Percentiles rank a stretch among this genome's conserved stretches.
Conservation (phyloP, 2,113 vertebrate genomes). For the Corythornis cristatus region DNA sequence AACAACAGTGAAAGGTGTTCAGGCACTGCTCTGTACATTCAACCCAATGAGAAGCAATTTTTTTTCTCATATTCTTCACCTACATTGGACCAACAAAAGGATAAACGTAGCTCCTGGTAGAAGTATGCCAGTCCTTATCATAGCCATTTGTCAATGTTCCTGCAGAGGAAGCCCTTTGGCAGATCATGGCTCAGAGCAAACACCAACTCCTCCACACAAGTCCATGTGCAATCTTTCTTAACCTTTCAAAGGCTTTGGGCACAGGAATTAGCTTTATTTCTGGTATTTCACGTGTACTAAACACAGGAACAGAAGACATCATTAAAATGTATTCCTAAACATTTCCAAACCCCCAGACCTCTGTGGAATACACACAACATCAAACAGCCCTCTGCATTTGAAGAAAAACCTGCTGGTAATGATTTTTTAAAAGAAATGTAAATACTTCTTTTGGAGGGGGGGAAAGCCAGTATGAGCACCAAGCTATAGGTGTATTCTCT, state of each 20-base stretch:
- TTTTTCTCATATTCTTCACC: background rate
- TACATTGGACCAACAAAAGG: background rate
- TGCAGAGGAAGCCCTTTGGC: background rate
- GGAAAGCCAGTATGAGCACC: background rate
- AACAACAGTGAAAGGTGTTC: background rate
- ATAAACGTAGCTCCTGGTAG: background rate
- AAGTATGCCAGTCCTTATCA: background rate
- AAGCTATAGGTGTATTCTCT: background rate
- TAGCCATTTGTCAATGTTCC: background rate
- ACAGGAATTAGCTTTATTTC: background rate
- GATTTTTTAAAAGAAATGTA: background rate
- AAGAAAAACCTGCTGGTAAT: background rate
- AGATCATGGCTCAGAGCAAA: background rate
- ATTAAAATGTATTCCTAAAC: background rate
- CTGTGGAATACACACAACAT: background rate
- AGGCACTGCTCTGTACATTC: background rate
- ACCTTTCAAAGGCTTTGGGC: background rate
- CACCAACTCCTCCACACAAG: background rate
- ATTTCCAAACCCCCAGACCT: background rate
- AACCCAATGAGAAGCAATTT: background rate
- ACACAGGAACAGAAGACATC: background rate
- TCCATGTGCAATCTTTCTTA: background rate
- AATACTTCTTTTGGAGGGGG: background rate
- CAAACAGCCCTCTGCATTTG: background rate
- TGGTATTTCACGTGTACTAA: background rate